A percentile compares a stretch with the other conserved stretches of the same genome.
Conservation (phyloP, 1,140 invertebrate genomes). For the Drosophila seguyi region DNA sequence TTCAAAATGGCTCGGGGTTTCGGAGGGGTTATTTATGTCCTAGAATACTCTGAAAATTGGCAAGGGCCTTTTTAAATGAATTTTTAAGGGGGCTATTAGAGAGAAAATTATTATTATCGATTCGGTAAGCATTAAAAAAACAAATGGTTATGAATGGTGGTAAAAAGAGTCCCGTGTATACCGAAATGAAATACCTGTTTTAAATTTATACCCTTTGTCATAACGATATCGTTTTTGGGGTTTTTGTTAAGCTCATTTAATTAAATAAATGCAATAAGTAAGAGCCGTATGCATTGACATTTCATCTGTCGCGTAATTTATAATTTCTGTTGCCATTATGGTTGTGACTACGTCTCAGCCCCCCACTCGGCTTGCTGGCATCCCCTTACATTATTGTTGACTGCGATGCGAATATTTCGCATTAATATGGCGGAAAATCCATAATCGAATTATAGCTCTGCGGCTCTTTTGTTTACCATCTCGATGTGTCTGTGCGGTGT, state of each 20-base stretch:
- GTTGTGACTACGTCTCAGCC: conserved; percentile 29
- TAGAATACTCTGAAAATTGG: background rate
- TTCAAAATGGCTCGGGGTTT: conserved; percentile 22
- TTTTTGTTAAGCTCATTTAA: conserved; percentile 59
- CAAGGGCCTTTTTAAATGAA: background rate
- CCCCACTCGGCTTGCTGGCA: background rate
- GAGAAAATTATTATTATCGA: background rate
- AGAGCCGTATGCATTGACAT: conserved; percentile 72
- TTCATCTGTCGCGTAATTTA: conserved; percentile 82
- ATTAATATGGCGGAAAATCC: conserved; percentile 83
- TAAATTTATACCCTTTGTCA: background rate
- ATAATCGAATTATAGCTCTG: conserved; percentile 81
- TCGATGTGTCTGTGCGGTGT: conserved; percentile 23
- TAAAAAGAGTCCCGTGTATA: too few species aligned
- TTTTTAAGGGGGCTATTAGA: background rate
- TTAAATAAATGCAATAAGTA: conserved; percentile 82
- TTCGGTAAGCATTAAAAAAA: background rate
- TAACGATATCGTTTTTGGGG: conserved; percentile 21
- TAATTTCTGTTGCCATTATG: conserved; percentile 82
- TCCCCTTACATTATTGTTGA: conserved; percentile 61
- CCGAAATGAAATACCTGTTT: background rate
- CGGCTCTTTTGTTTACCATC: conserved; percentile 78
- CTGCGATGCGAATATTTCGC: conserved; percentile 80
- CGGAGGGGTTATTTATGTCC: background rate
- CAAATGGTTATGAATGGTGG: background rate